Base-by-base conservation (phyloP, 2,888 invertebrate genomes). In the Leptothorax acervorum region DNA sequence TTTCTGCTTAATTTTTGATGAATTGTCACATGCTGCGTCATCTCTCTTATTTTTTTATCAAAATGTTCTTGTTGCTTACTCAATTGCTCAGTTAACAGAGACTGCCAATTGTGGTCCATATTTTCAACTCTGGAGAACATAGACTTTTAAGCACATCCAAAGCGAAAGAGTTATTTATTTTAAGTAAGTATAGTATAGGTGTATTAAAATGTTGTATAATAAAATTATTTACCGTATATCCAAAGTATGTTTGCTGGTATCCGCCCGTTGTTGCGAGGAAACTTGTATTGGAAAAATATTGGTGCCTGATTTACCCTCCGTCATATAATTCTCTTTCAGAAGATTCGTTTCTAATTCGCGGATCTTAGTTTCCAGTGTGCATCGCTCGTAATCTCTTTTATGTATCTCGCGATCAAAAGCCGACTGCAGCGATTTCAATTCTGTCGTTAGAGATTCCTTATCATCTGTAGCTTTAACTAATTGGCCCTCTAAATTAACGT, bases 1-100 rank as follows among this genome's bases (percentile, higher is more conserved):
- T 95, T 96, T 94, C 95, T 96, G 92, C 95, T 97, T 71, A 96
- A 95, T 92, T 95, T 96, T 93, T 95, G 96, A 95, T 96, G 97
- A 88, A 95, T 95, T 93, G 95, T 96, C 90, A 96, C 95, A 94
- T 96, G 96, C 91, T 95, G 95, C 90, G 96, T 96, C 42, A 96
- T 94, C 94, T 95, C 96, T 90, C 95, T 96, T 70, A 96, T 96
- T 79, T 94, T 95, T 85, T 90, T 92, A 48, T 94, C 94, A 85
- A 88, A 95, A 81, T 92, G 92, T 53, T 93, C 92, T 88, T 93
- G 93, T 11, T 94, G 79, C 39, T 85, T 86, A 48, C 81, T 87
- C 42, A 90, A 42, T 57, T 88, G 84, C 31, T 91, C 90, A 2
- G 85, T 82, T 42, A 90, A 83, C 39, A 84, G 74, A 5, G 81